Evolutionary conservation across 37 sponge, comb jelly and placozoan species (phyloP).

Genomic region (Spongilla lacustris): DNA sequence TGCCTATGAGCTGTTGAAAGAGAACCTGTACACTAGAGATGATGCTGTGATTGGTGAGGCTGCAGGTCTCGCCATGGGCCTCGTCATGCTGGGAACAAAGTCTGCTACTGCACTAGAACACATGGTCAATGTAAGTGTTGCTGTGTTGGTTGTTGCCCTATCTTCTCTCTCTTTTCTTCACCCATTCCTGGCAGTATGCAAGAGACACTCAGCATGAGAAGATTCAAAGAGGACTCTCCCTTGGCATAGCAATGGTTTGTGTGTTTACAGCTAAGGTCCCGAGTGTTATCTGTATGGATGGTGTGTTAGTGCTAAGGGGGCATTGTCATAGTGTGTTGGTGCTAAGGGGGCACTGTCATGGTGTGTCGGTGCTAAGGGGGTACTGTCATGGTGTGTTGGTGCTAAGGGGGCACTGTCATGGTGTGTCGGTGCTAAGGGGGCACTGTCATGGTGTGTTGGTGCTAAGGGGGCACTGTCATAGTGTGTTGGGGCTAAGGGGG

Average conservation of each 20-base stretch:
- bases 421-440: too few relatives aligned
- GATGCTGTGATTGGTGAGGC: constrained; percentile 99
- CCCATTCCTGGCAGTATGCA: constrained; percentile 82
- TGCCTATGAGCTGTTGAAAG: constrained; percentile 85
- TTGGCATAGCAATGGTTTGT: constrained; percentile 92
- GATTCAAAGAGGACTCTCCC: constrained; percentile 93
- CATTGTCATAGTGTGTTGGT: too few relatives aligned
- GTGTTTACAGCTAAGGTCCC: not conserved
- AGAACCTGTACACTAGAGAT: constrained; percentile 86
- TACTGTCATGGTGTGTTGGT: too few relatives aligned
- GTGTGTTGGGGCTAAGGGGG: too few relatives aligned
- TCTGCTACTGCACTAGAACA: constrained; percentile 62
- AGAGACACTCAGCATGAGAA: constrained; percentile 98
- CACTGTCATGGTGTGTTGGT: too few relatives aligned
- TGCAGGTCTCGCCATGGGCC: constrained; percentile 96
- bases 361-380: too few relatives aligned
- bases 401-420: too few relatives aligned
- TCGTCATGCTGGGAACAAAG: constrained; percentile 92
- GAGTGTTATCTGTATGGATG: too few relatives aligned
- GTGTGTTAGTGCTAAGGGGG: too few relatives aligned
- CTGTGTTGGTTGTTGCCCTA: not conserved
- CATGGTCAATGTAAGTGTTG: constrained; percentile 74
- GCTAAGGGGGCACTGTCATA: too few relatives aligned
- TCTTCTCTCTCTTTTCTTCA: not conserved
- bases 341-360: too few relatives aligned